A percentile compares a stretch with the other conserved stretches of the same genome.
phyloP scores from a whole-genome alignment of 2,113 vertebrate genomes.

The Muscicapa adusta region DNA sequence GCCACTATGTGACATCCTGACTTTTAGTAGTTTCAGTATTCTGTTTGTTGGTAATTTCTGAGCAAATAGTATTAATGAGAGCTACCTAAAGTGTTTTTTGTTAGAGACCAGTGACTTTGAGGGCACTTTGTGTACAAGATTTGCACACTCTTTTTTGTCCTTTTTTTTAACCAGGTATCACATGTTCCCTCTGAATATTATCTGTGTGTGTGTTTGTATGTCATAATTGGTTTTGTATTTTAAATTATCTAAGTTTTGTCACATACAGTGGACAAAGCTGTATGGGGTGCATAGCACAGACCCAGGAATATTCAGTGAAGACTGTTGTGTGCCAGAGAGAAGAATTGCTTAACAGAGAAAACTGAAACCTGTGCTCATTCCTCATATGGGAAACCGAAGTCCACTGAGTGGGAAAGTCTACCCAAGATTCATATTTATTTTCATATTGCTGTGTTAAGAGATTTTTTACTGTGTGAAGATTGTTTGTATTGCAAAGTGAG shows the following conservation, averaged over 20 bases:
- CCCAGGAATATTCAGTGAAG: background rate
- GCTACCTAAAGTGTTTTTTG: background rate
- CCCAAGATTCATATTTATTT: background rate
- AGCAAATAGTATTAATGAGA: background rate
- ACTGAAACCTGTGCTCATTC: background rate
- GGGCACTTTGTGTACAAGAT: background rate
- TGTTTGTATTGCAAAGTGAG: background rate
- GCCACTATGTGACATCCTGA: background rate
- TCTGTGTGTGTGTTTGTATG: too few relatives aligned
- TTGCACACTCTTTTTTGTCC: background rate
- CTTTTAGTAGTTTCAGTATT: constrained; percentile 9
- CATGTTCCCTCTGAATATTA: background rate
- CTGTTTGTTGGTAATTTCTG: background rate
- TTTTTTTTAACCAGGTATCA: background rate
- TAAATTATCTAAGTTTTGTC: background rate
- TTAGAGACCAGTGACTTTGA: background rate
- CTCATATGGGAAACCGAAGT: background rate
- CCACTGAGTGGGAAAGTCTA: background rate
- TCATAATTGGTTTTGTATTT: background rate
- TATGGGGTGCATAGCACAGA: background rate
- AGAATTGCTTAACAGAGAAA: background rate
- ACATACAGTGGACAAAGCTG: background rate
- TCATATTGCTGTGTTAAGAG: background rate
- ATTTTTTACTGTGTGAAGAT: background rate
- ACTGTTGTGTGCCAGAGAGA: background rate